Base-by-base conservation (phyloP, 1,140 invertebrate species). In the Orius laevigatus region DNA sequence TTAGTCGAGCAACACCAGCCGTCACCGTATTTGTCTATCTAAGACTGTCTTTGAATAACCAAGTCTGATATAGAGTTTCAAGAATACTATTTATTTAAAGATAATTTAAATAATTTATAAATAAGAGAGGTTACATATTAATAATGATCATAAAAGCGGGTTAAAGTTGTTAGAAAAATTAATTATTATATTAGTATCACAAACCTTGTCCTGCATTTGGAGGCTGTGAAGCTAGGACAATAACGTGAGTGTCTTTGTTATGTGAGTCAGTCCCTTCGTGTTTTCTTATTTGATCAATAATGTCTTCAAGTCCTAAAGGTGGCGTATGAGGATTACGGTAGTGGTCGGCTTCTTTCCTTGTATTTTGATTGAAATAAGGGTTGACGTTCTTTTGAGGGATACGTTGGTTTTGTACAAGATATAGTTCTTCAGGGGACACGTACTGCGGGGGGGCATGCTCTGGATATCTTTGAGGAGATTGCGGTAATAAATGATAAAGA, bases 251-350 rank as follows among this genome's bases (percentile, higher is more conserved):
- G 45, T 51, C 49, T 50, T 48, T 50, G 32, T 49, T 41, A 12
- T 40, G 49, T 39, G 47, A 50, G 39, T 52, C 42, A 40, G 45
- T 48, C 32, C 35, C 44, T 38, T 52, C 50, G 53, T 55, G 51
- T 33, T 55, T 44, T 46, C 51, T 45, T 34, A 56, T 51, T 12
- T 56, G 51, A 46, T 48, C 47, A 15, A 56, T 39, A 12, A 56
- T 55, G 45, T 56, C 55, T 14, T 55, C 50, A 19, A 56, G 51
- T 34, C 46, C 47, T 19, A 45, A 32, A 18, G 47, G 45, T 36
- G 34, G 18, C 5, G 46, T 33, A 20, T 41, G 16, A 25, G n/a
- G 36, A 11, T 49, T 40, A 19, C 32, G 19, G 6, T 44, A 47
- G 40, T 16, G 31, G 32, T 42, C 25, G 10, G 19, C 39, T 33